These are phyloP conservation scores for Laupala kohalensis DNA, from an alignment of 1,140 invertebrate species.

Conservation along the genomic window DNA sequence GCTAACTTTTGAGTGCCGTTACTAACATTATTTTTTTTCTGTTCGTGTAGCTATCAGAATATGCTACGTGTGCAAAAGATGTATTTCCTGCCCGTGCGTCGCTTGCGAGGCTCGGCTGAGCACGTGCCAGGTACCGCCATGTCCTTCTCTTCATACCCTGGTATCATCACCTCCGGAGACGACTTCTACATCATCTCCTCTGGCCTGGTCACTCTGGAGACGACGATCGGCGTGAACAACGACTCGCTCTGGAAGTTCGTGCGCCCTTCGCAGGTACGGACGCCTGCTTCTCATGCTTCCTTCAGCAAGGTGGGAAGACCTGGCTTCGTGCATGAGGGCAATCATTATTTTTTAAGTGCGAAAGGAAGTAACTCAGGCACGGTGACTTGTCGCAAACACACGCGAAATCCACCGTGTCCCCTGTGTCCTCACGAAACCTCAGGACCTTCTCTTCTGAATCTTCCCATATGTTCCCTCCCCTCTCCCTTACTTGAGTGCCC, in stretches of 20 bases:
- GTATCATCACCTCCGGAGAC: constrained; percentile 44
- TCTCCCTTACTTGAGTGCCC: too few relatives aligned
- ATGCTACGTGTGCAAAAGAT: constrained; percentile 53
- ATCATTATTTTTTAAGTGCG: too few relatives aligned
- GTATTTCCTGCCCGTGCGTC: constrained; percentile 41
- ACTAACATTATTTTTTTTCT: too few relatives aligned
- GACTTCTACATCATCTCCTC: constrained; percentile 55
- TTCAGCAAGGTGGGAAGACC: too few relatives aligned
- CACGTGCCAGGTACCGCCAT: constrained; percentile 35
- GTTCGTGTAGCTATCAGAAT: constrained; percentile 9
- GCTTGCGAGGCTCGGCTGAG: constrained; percentile 3
- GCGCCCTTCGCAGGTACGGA: constrained; percentile 24
- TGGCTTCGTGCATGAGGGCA: too few relatives aligned
- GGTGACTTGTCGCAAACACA: too few relatives aligned
- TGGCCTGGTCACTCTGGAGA: constrained; percentile 53
- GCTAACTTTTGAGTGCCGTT: too few relatives aligned
- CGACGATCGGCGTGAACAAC: constrained; percentile 61
- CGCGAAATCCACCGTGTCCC: too few relatives aligned
- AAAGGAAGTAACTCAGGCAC: too few relatives aligned
- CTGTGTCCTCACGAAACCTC: too few relatives aligned
- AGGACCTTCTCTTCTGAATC: too few relatives aligned
- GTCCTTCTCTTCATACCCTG: constrained; percentile 53
- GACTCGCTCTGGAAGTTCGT: constrained; percentile 41
- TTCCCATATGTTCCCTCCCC: too few relatives aligned
- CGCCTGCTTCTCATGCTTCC: background rate